Evolutionary conservation across 2,113 vertebrate genomes (phyloP), one percentile per base, ranked within the genome.

Genomic region (Progne subis): DNA sequence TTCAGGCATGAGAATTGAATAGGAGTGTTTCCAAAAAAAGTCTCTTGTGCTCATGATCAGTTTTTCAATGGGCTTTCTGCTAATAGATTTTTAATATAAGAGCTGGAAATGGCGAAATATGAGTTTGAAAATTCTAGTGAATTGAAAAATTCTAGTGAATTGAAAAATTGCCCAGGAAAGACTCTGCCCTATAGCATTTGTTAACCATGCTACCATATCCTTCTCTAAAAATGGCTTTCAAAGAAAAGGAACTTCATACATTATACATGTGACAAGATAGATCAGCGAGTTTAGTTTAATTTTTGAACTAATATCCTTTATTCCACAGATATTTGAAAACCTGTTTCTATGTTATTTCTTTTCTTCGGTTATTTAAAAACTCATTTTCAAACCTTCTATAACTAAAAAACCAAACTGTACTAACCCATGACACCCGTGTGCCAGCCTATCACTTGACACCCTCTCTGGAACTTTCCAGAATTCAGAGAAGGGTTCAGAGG

Each of bases 61-160:
- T 56, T 87, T 95, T 96, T 94, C 94, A 96, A 94, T 83, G 92
- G 90, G 26, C 13, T 88, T 90, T 94, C 94, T 95, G 60, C 96
- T 97, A 96, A 97, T 96, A 94, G 96, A 95, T 94, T 96, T 97
- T 96, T 97, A 97, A 97, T 97, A 95, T 78, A 50, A 52, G 63
- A 94, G 77, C 80, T 97, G 94, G 82, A 94, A 95, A 90, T 94
- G 82, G 84, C 3, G 0, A 94, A 95, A 86, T 93, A 53, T 25
- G 6, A 82, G 59, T 96, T 86, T 69, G 79, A 94, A 92, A 94
- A 96, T 92, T 92, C 94, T 86, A 70, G 49, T 80, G 63, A 74
- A 75, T 86, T 83, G 82, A 93, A 96, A 96, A 85, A 83, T 81
- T 82, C 94, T 86, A 70, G 49, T 80, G 63, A 74, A 75, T 86